phyloP scores from a whole-genome alignment of 2,888 invertebrate species.

The Aethes cnicana region DNA sequence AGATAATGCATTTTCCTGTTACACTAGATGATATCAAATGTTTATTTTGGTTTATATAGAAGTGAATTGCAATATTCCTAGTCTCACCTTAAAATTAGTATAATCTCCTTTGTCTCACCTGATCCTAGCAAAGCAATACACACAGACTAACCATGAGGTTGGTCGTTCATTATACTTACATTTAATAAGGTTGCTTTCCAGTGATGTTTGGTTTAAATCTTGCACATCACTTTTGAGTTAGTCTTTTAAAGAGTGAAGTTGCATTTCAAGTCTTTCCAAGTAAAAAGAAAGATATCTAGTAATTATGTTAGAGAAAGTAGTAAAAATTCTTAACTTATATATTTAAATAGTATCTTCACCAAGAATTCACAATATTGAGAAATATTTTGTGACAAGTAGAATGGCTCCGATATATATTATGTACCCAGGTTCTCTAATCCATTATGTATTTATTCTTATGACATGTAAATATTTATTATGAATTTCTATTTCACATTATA shows the following conservation, averaged over 20 bases:
- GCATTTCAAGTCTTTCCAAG: slow-evolving; percentile 44
- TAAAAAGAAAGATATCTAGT: slow-evolving; percentile 42
- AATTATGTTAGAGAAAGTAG: slow-evolving; percentile 56
- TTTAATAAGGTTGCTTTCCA: slow-evolving; percentile 2
- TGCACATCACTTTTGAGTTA: slow-evolving; percentile 12
- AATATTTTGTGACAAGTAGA: slow-evolving; percentile 39
- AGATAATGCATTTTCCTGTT: too few species aligned
- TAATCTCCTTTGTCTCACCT: slow-evolving; percentile 16
- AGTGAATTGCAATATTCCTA: not conserved
- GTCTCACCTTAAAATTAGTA: slow-evolving; percentile 2
- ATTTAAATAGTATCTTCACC: slow-evolving; percentile 44
- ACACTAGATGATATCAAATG: too few species aligned
- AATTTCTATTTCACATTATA: slow-evolving; percentile 8
- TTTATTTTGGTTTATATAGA: too few species aligned
- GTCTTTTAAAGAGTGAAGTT: slow-evolving; percentile 1
- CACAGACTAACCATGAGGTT: too few species aligned
- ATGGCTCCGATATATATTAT: slow-evolving; percentile 9
- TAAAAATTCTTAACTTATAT: slow-evolving; percentile 45
- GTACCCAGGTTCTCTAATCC: slow-evolving; percentile 16
- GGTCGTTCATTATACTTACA: too few species aligned
- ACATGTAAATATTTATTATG: slow-evolving; percentile 25
- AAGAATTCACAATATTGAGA: slow-evolving; percentile 43
- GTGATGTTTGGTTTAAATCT: slow-evolving; percentile 7
- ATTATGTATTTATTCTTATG: slow-evolving; percentile 1
- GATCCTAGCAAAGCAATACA: slow-evolving; percentile 15